Percentiles rank a stretch among this genome's conserved stretches.
Evolutionary conservation across 2,888 invertebrate species (phyloP).

Genomic region (Diogma glabrata): DNA sequence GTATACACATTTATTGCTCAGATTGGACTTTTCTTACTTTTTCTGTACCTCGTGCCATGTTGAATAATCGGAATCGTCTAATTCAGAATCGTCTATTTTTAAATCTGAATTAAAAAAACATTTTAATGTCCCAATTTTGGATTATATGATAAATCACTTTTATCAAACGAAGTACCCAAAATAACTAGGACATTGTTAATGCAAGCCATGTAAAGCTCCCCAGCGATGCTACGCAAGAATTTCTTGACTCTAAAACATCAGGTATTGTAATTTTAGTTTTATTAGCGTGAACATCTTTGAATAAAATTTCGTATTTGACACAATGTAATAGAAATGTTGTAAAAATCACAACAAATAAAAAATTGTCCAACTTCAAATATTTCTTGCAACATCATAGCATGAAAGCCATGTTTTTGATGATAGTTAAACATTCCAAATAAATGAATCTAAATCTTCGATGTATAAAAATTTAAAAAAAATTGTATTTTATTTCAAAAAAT

Average conservation of each 20-base stretch:
- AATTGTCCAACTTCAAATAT: conserved; percentile 72
- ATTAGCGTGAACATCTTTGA: conserved; percentile 39
- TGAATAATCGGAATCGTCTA: conserved; percentile 76
- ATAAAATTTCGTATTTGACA: conserved; percentile 74
- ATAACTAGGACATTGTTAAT: conserved; percentile 57
- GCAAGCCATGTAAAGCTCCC: conserved; percentile 54
- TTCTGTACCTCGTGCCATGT: conserved; percentile 92
- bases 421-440: conserved; percentile 93
- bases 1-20: conserved; percentile 95
- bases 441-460: conserved; percentile 92
- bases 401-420: conserved; percentile 90
- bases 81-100: conserved; percentile 67
- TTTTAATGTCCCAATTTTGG: conserved; percentile 82
- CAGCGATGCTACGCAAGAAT: conserved; percentile 42
- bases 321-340: conserved; percentile 77
- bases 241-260: conserved; percentile 50
- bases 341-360: conserved; percentile 74
- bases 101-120: conserved; percentile 82
- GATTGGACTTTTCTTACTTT: conserved; percentile 78
- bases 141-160: conserved; percentile 71
- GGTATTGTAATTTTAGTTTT: conserved; percentile 39
- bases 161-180: conserved; percentile 66
- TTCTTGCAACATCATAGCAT: conserved; percentile 79
- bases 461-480: too few relatives aligned
- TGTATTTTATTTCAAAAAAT: too few relatives aligned